These are phyloP conservation scores for Pseudolaguvia tuberculata DNA, from an alignment of 2,113 vertebrate species.

Conservation along the genomic window DNA sequence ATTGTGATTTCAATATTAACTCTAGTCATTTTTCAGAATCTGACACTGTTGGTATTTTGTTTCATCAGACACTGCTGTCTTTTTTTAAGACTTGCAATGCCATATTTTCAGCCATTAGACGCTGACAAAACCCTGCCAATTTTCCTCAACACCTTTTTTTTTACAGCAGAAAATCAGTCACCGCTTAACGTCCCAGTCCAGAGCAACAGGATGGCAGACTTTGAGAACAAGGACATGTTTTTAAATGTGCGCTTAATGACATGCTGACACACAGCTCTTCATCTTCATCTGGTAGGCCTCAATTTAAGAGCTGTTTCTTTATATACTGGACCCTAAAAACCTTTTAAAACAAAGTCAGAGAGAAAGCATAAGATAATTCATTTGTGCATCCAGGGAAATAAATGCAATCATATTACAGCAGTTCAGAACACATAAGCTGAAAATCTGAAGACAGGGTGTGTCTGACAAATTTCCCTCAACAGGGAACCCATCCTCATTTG, in stretches of 20 bases:
- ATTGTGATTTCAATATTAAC: not conserved
- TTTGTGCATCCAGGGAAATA: not conserved
- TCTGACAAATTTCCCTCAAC: too few relatives aligned
- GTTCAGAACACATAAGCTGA: too few relatives aligned
- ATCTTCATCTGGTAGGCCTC: not conserved
- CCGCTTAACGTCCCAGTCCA: not conserved
- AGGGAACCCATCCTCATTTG: too few relatives aligned
- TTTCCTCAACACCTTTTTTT: not conserved
- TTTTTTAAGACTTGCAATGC: not conserved
- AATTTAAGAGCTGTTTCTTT: not conserved
- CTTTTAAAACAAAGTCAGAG: too few relatives aligned
- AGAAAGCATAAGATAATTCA: not conserved
- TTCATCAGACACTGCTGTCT: conserved; percentile 7
- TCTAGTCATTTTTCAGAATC: conserved; percentile 6
- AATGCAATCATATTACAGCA: not conserved
- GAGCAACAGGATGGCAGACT: not conserved
- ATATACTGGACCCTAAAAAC: not conserved
- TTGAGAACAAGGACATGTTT: not conserved
- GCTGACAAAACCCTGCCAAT: conserved; percentile 19
- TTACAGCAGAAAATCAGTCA: conserved; percentile 17
- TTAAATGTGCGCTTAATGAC: not conserved
- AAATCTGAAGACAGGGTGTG: too few relatives aligned
- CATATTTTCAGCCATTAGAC: conserved; percentile 20
- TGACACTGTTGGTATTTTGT: conserved; percentile 11
- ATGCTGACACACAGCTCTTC: not conserved